phyloP scores from a whole-genome alignment of 2,797 vertebrate genomes.

The Stomatorhinus walkeri region DNA sequence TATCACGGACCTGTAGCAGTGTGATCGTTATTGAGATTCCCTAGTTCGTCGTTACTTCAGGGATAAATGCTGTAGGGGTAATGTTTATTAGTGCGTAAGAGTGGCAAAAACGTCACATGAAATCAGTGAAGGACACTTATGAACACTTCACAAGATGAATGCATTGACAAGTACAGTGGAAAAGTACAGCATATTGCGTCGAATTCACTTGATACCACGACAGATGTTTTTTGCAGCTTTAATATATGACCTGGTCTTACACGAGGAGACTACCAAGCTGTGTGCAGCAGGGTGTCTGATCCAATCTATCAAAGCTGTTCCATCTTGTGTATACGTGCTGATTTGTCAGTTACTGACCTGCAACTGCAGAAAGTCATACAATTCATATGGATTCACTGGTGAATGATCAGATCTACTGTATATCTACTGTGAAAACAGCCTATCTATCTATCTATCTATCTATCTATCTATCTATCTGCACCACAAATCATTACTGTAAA shows the following conservation, averaged over 20 bases:
- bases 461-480: not conserved
- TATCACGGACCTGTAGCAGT: not conserved
- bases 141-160: not conserved
- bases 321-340: not conserved
- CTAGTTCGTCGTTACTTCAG: slow-evolving; percentile 26
- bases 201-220: not conserved
- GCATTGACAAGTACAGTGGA: not conserved
- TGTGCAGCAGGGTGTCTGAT: not conserved
- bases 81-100: not conserved
- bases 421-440: not conserved
- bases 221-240: not conserved
- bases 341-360: not conserved
- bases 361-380: not conserved
- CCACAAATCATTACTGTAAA: not conserved
- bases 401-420: not conserved
- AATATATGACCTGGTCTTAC: not conserved
- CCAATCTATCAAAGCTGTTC: not conserved
- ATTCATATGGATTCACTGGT: not conserved
- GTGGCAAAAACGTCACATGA: not conserved
- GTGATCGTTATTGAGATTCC: not conserved
- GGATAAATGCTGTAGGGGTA: not conserved
- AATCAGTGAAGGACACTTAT: not conserved
- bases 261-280: not conserved
- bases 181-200: not conserved
- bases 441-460: not conserved